A percentile compares a stretch with the other conserved stretches of the same genome.
phyloP scores from a whole-genome alignment of 2,888 invertebrate species.

The Leptodirus hochenwartii region DNA sequence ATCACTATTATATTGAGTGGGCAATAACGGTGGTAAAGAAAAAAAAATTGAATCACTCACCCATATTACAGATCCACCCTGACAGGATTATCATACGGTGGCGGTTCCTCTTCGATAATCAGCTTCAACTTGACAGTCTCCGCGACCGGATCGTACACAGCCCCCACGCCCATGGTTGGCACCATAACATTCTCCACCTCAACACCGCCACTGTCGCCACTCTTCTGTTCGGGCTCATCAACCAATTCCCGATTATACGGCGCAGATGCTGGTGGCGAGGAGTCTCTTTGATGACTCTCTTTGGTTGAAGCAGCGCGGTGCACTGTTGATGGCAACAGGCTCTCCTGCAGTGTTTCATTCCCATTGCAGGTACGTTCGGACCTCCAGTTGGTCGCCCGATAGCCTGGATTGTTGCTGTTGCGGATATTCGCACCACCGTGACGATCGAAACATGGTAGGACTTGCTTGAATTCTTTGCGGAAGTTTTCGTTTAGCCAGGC shows the following conservation, averaged over 20 bases:
- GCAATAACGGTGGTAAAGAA: no score
- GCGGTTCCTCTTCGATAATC: constrained; percentile 26
- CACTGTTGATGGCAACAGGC: constrained; percentile 27
- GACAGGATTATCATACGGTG: constrained; percentile 23
- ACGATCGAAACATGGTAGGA: constrained; percentile 40
- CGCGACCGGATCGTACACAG: constrained; percentile 25
- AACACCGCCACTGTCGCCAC: constrained; percentile 32
- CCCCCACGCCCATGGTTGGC: constrained; percentile 19
- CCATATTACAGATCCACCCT: no score
- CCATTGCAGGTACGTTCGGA: constrained; percentile 60
- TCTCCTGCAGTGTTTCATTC: constrained; percentile 48
- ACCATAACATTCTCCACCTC: constrained; percentile 38
- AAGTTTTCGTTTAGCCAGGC: constrained; percentile 94
- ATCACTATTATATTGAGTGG: no score
- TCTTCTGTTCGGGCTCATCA: no score
- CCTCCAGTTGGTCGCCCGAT: constrained; percentile 39
- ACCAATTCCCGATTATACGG: no score
- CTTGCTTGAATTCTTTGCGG: constrained; percentile 72
- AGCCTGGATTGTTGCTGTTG: no score
- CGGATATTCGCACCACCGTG: no score
- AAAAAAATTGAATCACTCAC: no score
- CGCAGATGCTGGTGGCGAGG: constrained; percentile 17
- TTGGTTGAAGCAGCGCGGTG: constrained; percentile 36
- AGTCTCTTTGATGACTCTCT: constrained; percentile 18
- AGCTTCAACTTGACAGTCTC: constrained; percentile 27